Conservation (phyloP, 2,888 invertebrate species). For the Dichetophora obliterata region DNA sequence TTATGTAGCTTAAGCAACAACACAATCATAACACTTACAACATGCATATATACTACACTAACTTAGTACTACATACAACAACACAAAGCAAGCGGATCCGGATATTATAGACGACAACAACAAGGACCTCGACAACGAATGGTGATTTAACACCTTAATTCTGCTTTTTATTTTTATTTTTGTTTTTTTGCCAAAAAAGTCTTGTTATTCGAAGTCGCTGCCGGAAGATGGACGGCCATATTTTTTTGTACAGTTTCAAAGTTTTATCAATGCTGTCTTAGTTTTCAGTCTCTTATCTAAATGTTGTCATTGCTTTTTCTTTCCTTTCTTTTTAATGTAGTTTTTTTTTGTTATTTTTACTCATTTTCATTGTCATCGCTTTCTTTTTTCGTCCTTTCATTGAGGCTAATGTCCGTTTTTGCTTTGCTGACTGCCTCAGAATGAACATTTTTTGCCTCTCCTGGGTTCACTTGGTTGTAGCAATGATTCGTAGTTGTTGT, state of each 20-base stretch:
- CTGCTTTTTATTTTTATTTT: not conserved
- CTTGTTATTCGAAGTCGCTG: not conserved
- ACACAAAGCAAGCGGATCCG: slow-evolving; percentile 16
- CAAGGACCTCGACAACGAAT: slow-evolving; percentile 11
- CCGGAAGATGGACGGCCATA: no score
- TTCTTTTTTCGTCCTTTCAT: not conserved
- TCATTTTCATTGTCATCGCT: no score
- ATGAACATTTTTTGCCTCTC: not conserved
- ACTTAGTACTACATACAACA: not conserved
- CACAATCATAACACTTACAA: not conserved
- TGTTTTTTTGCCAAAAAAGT: not conserved
- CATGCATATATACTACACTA: slow-evolving; percentile 17
- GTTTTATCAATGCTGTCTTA: not conserved
- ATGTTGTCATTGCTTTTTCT: not conserved
- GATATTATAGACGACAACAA: slow-evolving; percentile 24
- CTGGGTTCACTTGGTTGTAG: not conserved
- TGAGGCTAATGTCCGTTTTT: slow-evolving; percentile 13
- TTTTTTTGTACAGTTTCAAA: not conserved
- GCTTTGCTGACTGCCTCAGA: not conserved
- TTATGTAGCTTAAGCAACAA: slow-evolving; percentile 11
- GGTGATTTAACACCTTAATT: slow-evolving; percentile 15
- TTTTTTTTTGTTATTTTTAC: no score
- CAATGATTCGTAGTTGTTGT: not conserved
- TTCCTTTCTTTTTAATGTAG: not conserved
- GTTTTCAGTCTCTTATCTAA: slow-evolving; percentile 5